A percentile compares a stretch with the other conserved stretches of the same genome.
These are phyloP conservation scores for Saimiri boliviensis DNA, from an alignment of 2,113 vertebrate genomes.

Conservation along the genomic window DNA sequence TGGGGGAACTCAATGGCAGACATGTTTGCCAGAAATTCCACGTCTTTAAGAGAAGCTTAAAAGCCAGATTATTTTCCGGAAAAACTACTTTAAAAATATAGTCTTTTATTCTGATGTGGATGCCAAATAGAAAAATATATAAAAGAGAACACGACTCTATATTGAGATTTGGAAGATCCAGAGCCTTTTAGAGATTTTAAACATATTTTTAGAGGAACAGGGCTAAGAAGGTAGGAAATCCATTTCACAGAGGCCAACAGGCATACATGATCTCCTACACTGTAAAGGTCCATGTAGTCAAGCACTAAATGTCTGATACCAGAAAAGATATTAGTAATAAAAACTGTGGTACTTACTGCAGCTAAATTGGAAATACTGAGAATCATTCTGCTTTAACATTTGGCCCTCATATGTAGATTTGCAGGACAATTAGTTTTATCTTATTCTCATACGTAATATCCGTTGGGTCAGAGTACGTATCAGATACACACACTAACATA, in stretches of 20 bases:
- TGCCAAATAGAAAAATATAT: neutral
- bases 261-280: neutral
- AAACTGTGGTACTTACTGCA: neutral
- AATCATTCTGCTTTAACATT: neutral
- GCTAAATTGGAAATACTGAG: neutral
- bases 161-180: neutral
- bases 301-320: neutral
- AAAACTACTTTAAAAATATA: neutral
- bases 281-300: neutral
- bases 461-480: neutral
- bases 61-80: neutral
- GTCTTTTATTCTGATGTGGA: neutral
- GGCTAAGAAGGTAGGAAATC: neutral
- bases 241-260: neutral
- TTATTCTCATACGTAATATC: neutral
- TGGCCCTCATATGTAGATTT: neutral
- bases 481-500: neutral
- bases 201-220: neutral
- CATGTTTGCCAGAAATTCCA: neutral
- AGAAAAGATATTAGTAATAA: neutral
- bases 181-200: neutral
- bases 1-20: neutral
- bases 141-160: neutral
- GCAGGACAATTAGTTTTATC: neutral
- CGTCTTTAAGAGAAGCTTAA: neutral